Conservation (phyloP, 2,888 invertebrate genomes). For the Pachydiplax longipennis region DNA sequence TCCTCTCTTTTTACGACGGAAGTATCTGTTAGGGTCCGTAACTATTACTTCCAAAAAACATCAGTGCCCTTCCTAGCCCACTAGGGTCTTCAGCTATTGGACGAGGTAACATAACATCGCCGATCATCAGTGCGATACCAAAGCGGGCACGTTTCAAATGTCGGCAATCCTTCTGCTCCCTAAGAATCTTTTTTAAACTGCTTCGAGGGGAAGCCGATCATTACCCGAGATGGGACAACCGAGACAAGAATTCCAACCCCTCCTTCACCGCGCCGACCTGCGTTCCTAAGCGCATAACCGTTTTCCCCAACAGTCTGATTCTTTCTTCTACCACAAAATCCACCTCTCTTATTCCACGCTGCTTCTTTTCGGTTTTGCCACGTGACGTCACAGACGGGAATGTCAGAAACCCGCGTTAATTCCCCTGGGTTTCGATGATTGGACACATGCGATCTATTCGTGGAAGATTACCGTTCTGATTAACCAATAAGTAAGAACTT, state of each 20-base stretch:
- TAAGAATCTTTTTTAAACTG: conserved; percentile 11
- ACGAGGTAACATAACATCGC: not conserved
- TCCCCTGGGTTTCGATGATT: not conserved
- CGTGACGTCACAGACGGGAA: not conserved
- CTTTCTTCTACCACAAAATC: not conserved
- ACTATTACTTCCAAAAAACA: conserved; percentile 37
- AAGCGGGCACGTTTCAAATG: conserved; percentile 39
- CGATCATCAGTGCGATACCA: conserved; percentile 44
- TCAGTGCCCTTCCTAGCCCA: not conserved
- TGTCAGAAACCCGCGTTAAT: not conserved
- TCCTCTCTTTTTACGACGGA: conserved; percentile 27
- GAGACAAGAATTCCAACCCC: conserved; percentile 33
- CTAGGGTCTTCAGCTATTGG: not conserved
- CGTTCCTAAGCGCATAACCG: conserved; percentile 35
- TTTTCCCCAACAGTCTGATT: not conserved
- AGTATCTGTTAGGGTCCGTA: conserved; percentile 17
- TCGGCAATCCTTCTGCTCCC: conserved; percentile 43
- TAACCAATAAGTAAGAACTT: no score
- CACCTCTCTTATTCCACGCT: not conserved
- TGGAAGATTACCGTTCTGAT: no score
- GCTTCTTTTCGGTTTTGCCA: not conserved
- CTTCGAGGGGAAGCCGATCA: conserved; percentile 32
- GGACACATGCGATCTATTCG: not conserved
- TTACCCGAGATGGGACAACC: conserved; percentile 44
- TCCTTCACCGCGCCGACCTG: not conserved